phyloP scores from a whole-genome alignment of 2,888 invertebrate species.

The Hydroisotoma schaefferi region DNA sequence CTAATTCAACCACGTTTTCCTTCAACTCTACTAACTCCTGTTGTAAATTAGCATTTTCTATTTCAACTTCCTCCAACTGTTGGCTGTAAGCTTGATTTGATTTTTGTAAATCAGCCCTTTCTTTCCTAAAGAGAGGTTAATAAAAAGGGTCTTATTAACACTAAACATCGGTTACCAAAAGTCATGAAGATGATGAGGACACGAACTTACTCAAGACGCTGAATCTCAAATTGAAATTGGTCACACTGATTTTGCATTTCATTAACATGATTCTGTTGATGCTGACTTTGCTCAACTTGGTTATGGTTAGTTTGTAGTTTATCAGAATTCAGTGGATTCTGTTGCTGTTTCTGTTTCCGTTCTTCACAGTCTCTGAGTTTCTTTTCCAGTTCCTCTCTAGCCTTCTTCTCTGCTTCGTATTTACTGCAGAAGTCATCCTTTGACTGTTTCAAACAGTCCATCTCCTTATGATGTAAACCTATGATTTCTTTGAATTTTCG shows the following conservation, averaged over 20 bases:
- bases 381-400: slow-evolving; percentile 23
- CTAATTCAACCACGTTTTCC: too few relatives aligned
- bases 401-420: slow-evolving; percentile 26
- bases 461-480: slow-evolving; percentile 38
- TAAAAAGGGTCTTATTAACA: too few relatives aligned
- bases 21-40: too few relatives aligned
- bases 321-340: neutral
- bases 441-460: slow-evolving; percentile 35
- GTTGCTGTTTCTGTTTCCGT: slow-evolving; percentile 3
- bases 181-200: too few relatives aligned
- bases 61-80: too few relatives aligned
- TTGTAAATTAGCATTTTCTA: too few relatives aligned
- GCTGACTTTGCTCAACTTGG: too few relatives aligned
- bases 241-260: neutral
- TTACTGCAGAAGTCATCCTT: slow-evolving; percentile 24
- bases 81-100: too few relatives aligned
- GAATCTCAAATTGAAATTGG: neutral
- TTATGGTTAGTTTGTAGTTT: neutral
- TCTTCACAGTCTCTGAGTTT: slow-evolving; percentile 19
- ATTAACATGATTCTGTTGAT: neutral
- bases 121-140: neutral
- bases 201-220: neutral
- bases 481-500: slow-evolving; percentile 35
- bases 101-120: neutral
- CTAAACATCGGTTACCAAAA: too few relatives aligned